Conservation (phyloP, 2,797 vertebrate species). For the Heliangelus exortis region DNA sequence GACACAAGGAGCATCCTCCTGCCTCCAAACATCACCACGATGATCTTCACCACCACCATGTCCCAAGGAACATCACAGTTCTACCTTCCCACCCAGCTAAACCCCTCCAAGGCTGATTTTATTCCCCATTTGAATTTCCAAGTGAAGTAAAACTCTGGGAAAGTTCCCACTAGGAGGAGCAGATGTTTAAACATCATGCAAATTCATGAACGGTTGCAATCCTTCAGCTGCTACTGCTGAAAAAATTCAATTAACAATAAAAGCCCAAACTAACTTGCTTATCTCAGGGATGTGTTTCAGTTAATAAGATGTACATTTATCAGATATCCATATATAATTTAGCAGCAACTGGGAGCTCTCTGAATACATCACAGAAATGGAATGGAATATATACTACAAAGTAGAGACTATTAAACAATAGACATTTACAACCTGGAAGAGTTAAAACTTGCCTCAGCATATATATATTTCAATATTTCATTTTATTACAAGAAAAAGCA, state of each 20-base stretch:
- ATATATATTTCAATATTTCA: conserved; percentile 45
- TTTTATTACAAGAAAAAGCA: conserved; percentile 38
- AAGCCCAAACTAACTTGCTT: conserved; percentile 67
- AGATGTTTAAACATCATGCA: conserved; percentile 75
- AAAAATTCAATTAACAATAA: conserved; percentile 78
- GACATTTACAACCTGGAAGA: conserved; percentile 60
- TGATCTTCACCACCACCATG: fast-evolving
- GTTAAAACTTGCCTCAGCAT: conserved; percentile 8
- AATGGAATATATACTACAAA: neutral
- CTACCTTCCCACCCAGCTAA: conserved; percentile 4
- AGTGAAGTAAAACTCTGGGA: conserved; percentile 26
- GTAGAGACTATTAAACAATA: conserved; percentile 41
- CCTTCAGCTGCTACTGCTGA: conserved; percentile 58
- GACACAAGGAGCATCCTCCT: neutral
- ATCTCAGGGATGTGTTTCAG: conserved; percentile 49
- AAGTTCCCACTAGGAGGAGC: conserved; percentile 58
- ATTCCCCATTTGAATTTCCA: conserved; percentile 40
- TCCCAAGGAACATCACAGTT: neutral
- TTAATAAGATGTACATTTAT: conserved; percentile 43
- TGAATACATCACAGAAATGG: conserved; percentile 37
- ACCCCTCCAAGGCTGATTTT: conserved; percentile 18
- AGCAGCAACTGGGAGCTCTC: conserved; percentile 15
- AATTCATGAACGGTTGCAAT: conserved; percentile 63
- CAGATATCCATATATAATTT: conserved; percentile 39
- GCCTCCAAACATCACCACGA: neutral